A percentile compares a stretch with the other conserved stretches of the same genome.
Conservation (phyloP, 2,113 vertebrate species). For the Oxyura jamaicensis region DNA sequence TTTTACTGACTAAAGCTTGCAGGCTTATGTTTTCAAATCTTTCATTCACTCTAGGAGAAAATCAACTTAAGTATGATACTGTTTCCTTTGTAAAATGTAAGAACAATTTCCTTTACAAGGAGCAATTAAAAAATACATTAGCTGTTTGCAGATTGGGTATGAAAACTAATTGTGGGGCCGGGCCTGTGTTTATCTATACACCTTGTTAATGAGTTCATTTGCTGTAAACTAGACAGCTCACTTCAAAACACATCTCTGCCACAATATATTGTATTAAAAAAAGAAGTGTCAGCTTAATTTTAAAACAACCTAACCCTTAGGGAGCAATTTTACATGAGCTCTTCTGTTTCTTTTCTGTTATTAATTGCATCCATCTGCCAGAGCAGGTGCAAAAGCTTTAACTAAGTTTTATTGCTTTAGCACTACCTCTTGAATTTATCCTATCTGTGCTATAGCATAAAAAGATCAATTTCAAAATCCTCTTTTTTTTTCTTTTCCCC, state of each 20-base stretch:
- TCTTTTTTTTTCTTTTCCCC: not conserved
- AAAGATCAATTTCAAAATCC: not conserved
- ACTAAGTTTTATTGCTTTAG: constrained; percentile 34
- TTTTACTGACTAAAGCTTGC: not conserved
- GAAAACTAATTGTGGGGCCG: not conserved
- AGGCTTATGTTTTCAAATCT: not conserved
- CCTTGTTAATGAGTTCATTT: not conserved
- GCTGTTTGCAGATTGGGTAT: not conserved
- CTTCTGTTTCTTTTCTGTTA: constrained; percentile 56
- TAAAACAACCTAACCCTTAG: constrained; percentile 46
- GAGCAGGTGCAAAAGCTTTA: constrained; percentile 65
- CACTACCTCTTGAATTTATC: constrained; percentile 29
- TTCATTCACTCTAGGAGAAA: not conserved
- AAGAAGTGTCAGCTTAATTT: constrained; percentile 50
- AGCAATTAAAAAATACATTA: not conserved
- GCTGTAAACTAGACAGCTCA: constrained; percentile 33
- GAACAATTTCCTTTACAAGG: not conserved
- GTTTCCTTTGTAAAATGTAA: not conserved
- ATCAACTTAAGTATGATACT: not conserved
- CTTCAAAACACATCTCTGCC: constrained; percentile 16
- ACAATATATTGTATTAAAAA: constrained; percentile 42
- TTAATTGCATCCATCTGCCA: constrained; percentile 58
- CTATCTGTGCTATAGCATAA: not conserved
- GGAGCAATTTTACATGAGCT: constrained; percentile 41
- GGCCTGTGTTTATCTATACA: not conserved